Percentiles rank a stretch among this genome's conserved stretches.
Evolutionary conservation across 2,888 invertebrate genomes (phyloP).

Genomic region (Leptothorax acervorum): DNA sequence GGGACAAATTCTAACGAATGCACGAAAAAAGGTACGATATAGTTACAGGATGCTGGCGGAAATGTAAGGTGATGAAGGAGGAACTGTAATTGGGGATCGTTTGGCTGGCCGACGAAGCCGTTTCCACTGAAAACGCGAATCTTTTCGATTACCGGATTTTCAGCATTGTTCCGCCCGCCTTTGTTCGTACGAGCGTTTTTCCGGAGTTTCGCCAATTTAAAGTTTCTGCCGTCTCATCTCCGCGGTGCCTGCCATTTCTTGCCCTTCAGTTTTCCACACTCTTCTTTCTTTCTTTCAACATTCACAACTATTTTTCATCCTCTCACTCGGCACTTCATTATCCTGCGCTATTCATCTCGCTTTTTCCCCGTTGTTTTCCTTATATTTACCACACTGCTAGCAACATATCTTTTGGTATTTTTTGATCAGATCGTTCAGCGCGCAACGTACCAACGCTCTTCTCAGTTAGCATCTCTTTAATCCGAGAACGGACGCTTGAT

Average conservation of each 20-base stretch:
- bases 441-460: not conserved
- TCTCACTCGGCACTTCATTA: constrained; percentile 53
- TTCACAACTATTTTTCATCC: constrained; percentile 43
- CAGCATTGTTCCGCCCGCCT: constrained; percentile 65
- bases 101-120: constrained; percentile 20
- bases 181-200: constrained; percentile 71
- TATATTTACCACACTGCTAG: not conserved
- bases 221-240: constrained; percentile 64
- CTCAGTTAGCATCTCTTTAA: not conserved
- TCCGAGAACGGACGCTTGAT: too few species aligned
- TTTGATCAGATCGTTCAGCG: not conserved
- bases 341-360: constrained; percentile 10
- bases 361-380: not conserved
- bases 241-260: constrained; percentile 40
- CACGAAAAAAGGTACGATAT: not conserved
- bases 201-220: constrained; percentile 65
- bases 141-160: constrained; percentile 58
- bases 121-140: constrained; percentile 43
- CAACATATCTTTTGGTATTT: not conserved
- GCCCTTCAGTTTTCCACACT: constrained; percentile 52
- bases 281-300: constrained; percentile 55
- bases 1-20: constrained; percentile 24
- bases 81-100: constrained; percentile 48
- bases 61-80: constrained; percentile 34
- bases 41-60: constrained; percentile 1